These are phyloP conservation scores for Hoplostethus mediterraneus DNA, from an alignment of 2,797 vertebrate genomes.

Conservation along the genomic window DNA sequence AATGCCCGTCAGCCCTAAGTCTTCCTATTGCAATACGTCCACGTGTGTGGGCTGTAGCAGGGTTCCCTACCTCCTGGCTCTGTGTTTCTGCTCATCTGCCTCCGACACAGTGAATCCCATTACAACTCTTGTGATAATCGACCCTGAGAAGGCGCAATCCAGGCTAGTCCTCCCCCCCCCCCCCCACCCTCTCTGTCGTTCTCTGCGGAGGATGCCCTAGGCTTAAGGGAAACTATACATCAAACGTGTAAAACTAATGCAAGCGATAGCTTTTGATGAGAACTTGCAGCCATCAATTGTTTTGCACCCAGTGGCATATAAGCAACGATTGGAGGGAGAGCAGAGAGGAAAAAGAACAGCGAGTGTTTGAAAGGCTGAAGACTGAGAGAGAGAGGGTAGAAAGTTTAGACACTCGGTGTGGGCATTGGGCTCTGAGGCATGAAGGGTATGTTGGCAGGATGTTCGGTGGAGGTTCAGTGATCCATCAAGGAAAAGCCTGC, in stretches of 20 bases:
- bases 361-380: background rate
- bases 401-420: constrained; percentile 55
- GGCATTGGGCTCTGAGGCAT: constrained; percentile 61
- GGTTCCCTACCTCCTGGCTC: background rate
- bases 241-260: constrained; percentile 61
- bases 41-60: background rate
- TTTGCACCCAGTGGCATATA: constrained; percentile 50
- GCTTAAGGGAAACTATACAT: constrained; percentile 43
- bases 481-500: constrained; percentile 71
- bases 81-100: constrained; percentile 13
- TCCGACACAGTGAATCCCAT: constrained; percentile 22
- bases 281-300: constrained; percentile 50
- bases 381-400: constrained; percentile 21
- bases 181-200: background rate
- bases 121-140: constrained; percentile 23
- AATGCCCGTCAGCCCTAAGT: constrained; percentile 11
- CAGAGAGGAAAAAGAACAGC: constrained; percentile 11
- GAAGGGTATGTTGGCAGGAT: constrained; percentile 59
- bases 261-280: constrained; percentile 52
- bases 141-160: constrained; percentile 29
- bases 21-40: background rate
- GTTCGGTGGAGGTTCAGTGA: constrained; percentile 65
- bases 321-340: constrained; percentile 20
- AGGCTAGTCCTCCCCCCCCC: constrained; percentile 9
- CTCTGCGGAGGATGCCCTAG: constrained; percentile 30